A percentile compares a stretch with the other conserved stretches of the same genome.
phyloP scores from a whole-genome alignment of 2,797 vertebrate genomes.

The Peromyscus attwateri region DNA sequence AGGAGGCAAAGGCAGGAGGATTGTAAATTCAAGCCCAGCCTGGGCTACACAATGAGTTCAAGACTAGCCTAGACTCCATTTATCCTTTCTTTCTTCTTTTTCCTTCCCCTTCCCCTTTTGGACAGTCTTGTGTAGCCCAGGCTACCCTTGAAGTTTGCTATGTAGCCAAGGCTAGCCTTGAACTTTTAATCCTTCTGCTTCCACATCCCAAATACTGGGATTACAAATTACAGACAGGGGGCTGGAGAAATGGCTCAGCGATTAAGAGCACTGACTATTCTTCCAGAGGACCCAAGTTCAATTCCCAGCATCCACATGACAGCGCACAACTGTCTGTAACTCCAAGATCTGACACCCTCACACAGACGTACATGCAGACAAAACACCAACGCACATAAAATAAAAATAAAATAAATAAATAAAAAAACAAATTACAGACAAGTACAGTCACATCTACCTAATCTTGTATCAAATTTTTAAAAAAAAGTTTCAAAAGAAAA shows the following conservation, averaged over 20 bases:
- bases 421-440: too few species aligned
- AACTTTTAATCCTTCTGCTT: neutral
- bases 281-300: too few species aligned
- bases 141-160: neutral
- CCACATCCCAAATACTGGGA: neutral
- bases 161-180: neutral
- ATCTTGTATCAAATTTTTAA: neutral
- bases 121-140: neutral
- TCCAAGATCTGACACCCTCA: too few species aligned
- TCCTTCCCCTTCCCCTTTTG: fast-evolving
- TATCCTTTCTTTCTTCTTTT: neutral
- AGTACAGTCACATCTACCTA: neutral
- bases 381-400: too few species aligned
- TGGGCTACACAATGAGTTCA: neutral
- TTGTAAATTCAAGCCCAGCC: neutral
- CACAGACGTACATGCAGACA: too few species aligned
- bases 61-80: neutral
- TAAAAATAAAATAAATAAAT: too few species aligned
- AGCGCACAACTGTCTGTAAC: too few species aligned
- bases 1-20: neutral
- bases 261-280: too few species aligned
- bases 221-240: neutral
- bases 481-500: neutral
- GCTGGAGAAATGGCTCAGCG: too few species aligned
- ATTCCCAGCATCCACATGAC: too few species aligned